Percentiles rank a stretch among this genome's conserved stretches.
Conservation (phyloP, 2,888 invertebrate species). For the Pristionchus maxplancki region DNA sequence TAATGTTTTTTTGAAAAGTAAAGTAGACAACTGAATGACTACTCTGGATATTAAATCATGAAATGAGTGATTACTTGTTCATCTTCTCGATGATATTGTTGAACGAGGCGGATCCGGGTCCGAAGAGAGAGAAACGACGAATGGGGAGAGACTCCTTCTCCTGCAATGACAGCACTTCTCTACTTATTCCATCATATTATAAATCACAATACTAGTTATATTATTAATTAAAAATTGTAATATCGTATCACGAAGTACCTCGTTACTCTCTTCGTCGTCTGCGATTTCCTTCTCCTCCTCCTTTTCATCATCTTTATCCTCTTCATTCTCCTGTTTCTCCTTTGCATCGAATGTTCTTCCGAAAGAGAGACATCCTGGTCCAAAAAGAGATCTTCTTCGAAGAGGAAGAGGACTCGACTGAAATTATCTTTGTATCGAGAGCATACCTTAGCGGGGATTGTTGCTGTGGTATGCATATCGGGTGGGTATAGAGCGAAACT, state of each 20-base stretch:
- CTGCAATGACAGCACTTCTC: not conserved
- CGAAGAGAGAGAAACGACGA: constrained; percentile 21
- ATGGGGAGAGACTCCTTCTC: not conserved
- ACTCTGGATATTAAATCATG: not conserved
- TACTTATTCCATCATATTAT: not conserved
- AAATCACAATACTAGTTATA: not conserved
- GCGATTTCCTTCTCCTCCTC: not conserved
- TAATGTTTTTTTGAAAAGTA: not conserved
- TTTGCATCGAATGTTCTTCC: not conserved
- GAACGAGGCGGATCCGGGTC: constrained; percentile 1
- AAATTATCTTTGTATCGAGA: not conserved
- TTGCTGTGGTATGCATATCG: too few species aligned
- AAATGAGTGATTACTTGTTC: not conserved
- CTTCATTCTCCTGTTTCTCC: not conserved
- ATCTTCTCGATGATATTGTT: not conserved
- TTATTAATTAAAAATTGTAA: not conserved
- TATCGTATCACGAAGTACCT: not conserved
- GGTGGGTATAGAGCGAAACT: too few species aligned
- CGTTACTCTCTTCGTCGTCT: not conserved
- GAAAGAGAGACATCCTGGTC: not conserved
- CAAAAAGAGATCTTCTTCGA: not conserved
- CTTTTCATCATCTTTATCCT: not conserved
- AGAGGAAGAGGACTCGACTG: not conserved
- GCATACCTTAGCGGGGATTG: too few species aligned
- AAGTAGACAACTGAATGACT: not conserved